phyloP scores from a whole-genome alignment of 2,888 invertebrate species.

The Mythimna albipuncta region DNA sequence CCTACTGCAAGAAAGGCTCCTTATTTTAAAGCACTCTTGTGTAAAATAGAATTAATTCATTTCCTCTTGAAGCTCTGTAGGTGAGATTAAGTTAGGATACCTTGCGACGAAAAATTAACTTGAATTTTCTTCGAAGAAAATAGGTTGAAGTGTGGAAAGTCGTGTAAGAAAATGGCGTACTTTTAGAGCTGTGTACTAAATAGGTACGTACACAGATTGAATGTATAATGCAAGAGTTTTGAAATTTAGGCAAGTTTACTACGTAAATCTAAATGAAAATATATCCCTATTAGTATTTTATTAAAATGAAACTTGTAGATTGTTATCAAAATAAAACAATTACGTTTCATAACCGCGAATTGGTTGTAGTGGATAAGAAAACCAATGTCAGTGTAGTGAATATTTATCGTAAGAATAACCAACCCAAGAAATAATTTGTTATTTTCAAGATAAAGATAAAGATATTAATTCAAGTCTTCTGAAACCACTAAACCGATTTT shows the following conservation, averaged over 20 bases:
- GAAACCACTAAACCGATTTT: too few species aligned
- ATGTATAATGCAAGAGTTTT: constrained; percentile 1
- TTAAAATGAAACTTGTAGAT: neutral
- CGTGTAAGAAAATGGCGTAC: constrained; percentile 25
- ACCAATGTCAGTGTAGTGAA: too few species aligned
- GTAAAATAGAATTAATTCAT: constrained; percentile 86
- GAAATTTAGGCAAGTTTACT: neutral
- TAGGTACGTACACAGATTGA: neutral
- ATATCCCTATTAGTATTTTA: neutral
- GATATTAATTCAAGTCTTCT: too few species aligned
- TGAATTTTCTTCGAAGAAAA: constrained; percentile 42
- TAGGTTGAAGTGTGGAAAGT: constrained; percentile 23
- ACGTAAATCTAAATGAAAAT: neutral
- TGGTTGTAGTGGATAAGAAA: neutral
- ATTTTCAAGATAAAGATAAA: too few species aligned
- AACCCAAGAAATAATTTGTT: too few species aligned
- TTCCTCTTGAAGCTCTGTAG: constrained; percentile 70
- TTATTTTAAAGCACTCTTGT: constrained; percentile 83
- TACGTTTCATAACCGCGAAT: neutral
- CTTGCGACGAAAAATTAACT: constrained; percentile 63
- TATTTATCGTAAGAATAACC: too few species aligned
- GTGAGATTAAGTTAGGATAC: constrained; percentile 66
- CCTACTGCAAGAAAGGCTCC: constrained; percentile 78
- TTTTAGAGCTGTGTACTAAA: constrained; percentile 22
- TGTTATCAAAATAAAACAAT: neutral